Evolutionary conservation across 2,888 invertebrate genomes (phyloP).

Genomic region (Temnothorax rugatulus): DNA sequence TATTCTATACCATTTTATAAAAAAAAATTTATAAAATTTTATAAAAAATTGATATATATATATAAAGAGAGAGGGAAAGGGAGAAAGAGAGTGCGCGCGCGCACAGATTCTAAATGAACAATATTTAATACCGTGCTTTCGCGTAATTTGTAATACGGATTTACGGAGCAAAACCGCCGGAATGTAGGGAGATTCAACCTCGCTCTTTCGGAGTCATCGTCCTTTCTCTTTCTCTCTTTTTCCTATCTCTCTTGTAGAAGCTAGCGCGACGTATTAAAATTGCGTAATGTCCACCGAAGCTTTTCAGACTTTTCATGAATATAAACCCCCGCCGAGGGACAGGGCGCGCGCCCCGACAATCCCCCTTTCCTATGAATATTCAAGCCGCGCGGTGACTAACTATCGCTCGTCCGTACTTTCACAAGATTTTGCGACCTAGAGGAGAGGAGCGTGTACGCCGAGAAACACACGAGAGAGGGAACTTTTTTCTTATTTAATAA

Average conservation of each 20-base stretch:
- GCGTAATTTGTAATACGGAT: slow-evolving; percentile 47
- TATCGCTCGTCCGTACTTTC: slow-evolving; percentile 57
- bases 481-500: slow-evolving; percentile 35
- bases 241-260: background rate
- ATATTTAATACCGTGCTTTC: slow-evolving; percentile 20
- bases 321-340: slow-evolving; percentile 59
- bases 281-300: slow-evolving; percentile 58
- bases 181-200: slow-evolving; percentile 13
- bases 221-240: background rate
- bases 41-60: background rate
- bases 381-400: slow-evolving; percentile 52
- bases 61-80: background rate
- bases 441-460: background rate
- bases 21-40: background rate
- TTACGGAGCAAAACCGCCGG: slow-evolving; percentile 22
- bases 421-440: slow-evolving; percentile 24
- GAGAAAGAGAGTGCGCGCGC: background rate
- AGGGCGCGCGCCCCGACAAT: slow-evolving; percentile 44
- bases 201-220: background rate
- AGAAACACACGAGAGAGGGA: background rate
- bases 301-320: slow-evolving; percentile 74
- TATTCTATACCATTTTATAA: background rate
- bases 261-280: slow-evolving; percentile 36
- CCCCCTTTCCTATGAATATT: slow-evolving; percentile 67
- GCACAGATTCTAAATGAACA: background rate